Conservation (phyloP, 2,888 invertebrate species). For the Drosophila diplacantha region DNA sequence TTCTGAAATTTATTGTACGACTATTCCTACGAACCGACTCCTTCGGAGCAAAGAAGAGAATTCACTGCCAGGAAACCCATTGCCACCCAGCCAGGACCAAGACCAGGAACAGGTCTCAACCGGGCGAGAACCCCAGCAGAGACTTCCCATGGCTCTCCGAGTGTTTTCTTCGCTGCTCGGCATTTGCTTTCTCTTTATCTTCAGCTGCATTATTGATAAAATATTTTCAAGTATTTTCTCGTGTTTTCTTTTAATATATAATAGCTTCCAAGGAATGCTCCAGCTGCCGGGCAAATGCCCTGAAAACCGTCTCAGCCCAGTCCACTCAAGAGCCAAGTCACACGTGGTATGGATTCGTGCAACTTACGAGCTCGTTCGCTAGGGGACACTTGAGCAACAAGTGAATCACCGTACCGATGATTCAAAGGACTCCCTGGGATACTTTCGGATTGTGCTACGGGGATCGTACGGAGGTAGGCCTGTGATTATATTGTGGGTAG, state of each 20-base stretch:
- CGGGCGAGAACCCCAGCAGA: neutral
- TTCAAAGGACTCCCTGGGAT: neutral
- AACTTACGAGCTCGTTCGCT: conserved; percentile 4
- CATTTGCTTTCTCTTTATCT: conserved; percentile 22
- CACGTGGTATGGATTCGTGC: conserved; percentile 13
- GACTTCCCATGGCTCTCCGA: conserved; percentile 7
- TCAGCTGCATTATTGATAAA: conserved; percentile 53
- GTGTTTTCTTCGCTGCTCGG: conserved; percentile 17
- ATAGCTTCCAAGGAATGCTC: conserved; percentile 17
- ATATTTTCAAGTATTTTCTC: conserved; percentile 50
- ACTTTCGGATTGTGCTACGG: neutral
- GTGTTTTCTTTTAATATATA: conserved; percentile 49
- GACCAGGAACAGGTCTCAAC: neutral
- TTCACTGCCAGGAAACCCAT: conserved; percentile 19
- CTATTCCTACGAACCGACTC: conserved; percentile 17
- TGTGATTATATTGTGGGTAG: neutral
- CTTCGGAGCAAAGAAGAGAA: conserved; percentile 2
- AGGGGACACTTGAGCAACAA: conserved; percentile 21
- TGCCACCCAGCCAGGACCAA: conserved; percentile 18
- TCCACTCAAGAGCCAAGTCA: neutral
- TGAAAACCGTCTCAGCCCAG: conserved; percentile 44
- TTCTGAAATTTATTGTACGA: conserved; percentile 49
- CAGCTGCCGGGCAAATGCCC: conserved; percentile 34
- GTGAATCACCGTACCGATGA: conserved; percentile 4
- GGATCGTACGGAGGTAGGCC: neutral